Conservation (phyloP, 2,888 invertebrate genomes). For the Andrena praecox region DNA sequence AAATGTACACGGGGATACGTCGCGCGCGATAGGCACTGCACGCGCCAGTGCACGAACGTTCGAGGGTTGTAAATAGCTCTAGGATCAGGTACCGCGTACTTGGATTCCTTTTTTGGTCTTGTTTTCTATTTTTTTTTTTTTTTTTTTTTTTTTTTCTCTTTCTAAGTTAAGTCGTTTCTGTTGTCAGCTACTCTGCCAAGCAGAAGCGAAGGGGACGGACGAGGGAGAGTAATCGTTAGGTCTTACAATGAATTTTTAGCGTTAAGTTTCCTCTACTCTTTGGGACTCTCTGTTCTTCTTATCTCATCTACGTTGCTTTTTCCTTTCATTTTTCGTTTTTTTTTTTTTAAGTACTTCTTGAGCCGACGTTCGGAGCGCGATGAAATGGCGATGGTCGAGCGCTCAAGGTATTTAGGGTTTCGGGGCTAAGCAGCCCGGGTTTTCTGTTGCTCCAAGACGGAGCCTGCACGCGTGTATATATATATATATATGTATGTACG, state of each 20-base stretch:
- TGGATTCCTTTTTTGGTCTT: conserved; percentile 15
- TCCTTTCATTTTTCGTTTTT: neutral
- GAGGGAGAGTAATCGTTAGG: conserved; percentile 53
- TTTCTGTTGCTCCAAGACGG: conserved; percentile 46
- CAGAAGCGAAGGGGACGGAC: conserved; percentile 55
- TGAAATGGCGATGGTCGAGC: neutral
- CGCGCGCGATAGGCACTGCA: neutral
- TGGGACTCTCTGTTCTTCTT: conserved; percentile 2
- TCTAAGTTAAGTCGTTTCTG: conserved; percentile 9
- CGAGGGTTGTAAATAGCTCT: conserved; percentile 8
- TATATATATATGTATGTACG: conserved; percentile 28
- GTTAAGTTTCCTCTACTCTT: conserved; percentile 67
- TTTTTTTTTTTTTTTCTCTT: neutral
- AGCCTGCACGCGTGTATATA: conserved; percentile 41
- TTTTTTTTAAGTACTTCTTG: conserved; percentile 27
- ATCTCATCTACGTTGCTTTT: neutral
- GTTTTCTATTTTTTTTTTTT: neutral
- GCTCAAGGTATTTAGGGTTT: conserved; percentile 22
- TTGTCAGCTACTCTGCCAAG: conserved; percentile 70
- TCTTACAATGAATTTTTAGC: conserved; percentile 65
- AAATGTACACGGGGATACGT: conserved; percentile 55
- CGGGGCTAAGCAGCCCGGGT: neutral
- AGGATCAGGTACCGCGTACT: conserved; percentile 10
- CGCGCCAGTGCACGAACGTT: conserved; percentile 2
- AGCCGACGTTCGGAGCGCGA: conserved; percentile 6